Evolutionary conservation across 2,797 vertebrate genomes (phyloP).

Genomic region (Enteromius unitaeniatus): DNA sequence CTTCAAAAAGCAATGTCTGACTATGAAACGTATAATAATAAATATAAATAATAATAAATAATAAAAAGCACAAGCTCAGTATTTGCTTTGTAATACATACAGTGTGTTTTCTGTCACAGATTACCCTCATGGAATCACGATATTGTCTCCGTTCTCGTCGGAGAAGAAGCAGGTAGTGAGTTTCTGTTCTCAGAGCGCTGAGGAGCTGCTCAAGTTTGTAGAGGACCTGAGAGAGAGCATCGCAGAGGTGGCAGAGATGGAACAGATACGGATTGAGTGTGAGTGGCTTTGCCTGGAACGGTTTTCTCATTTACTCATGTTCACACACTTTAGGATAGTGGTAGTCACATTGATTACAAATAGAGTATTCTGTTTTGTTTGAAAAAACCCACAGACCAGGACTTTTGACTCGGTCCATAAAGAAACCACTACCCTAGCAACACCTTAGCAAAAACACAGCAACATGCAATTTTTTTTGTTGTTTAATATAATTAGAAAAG

Average conservation of each 20-base stretch:
- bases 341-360: neutral
- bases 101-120: conserved; percentile 72
- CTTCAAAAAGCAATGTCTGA: neutral
- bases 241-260: conserved; percentile 97
- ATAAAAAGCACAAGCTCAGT: neutral
- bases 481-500: neutral
- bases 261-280: conserved; percentile 99
- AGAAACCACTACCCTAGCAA: neutral
- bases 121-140: conserved; percentile 95
- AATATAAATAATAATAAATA: neutral
- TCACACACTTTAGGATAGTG: neutral
- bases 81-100: neutral
- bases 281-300: conserved; percentile 68
- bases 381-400: neutral
- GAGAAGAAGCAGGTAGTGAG: conserved; percentile 97
- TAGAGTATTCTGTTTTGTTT: neutral
- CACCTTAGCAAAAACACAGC: neutral
- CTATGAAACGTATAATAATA: neutral
- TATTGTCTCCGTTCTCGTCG: conserved; percentile 92
- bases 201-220: conserved; percentile 96
- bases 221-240: conserved; percentile 98
- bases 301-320: neutral
- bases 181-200: conserved; percentile 93
- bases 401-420: neutral
- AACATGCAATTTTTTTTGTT: neutral